phyloP scores from a whole-genome alignment of 2,113 vertebrate species.

The Hydropotes inermis region DNA sequence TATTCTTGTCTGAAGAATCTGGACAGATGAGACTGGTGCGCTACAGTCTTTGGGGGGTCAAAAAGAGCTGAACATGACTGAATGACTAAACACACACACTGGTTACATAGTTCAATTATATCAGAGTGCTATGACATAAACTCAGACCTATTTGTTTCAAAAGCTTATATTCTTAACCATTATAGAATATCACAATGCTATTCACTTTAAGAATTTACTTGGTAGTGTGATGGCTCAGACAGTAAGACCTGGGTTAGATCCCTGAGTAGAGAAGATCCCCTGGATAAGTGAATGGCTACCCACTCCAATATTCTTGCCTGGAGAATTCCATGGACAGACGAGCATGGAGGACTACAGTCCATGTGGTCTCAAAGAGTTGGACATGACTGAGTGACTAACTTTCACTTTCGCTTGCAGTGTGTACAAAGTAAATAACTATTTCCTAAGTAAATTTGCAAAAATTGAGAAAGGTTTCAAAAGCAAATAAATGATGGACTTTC shows the following conservation, averaged over 20 bases:
- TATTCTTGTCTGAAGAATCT: background rate
- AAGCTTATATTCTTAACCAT: background rate
- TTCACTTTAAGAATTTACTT: background rate
- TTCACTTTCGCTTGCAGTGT: background rate
- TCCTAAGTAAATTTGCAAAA: background rate
- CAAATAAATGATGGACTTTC: background rate
- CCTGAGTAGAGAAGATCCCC: background rate
- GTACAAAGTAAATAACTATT: background rate
- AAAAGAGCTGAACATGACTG: background rate
- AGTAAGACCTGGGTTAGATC: background rate
- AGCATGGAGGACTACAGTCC: background rate
- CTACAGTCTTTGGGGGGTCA: background rate
- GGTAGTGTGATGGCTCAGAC: background rate
- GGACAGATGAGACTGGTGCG: background rate
- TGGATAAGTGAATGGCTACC: background rate
- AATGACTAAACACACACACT: background rate
- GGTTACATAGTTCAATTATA: background rate
- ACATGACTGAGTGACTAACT: background rate
- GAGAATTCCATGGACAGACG: background rate
- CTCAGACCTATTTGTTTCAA: background rate
- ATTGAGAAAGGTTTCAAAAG: background rate
- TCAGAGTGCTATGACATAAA: background rate
- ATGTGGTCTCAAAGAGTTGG: background rate
- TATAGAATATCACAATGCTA: background rate
- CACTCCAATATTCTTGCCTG: background rate